phyloP scores from a whole-genome alignment of 2,888 invertebrate genomes.

The Alsophila aescularia region DNA sequence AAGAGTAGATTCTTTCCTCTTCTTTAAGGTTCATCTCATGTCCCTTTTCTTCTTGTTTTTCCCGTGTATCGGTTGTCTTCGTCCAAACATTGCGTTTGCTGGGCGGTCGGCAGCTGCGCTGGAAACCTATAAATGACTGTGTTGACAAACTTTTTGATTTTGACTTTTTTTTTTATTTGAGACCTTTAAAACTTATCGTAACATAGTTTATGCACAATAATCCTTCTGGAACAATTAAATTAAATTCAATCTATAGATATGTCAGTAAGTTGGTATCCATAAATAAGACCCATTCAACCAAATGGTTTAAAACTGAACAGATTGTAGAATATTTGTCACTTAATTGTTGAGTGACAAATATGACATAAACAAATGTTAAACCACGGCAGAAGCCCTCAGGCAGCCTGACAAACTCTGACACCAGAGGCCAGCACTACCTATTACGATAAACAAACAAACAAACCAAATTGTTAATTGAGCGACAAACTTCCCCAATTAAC shows the following conservation, averaged over 20 bases:
- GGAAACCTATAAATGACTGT: slow-evolving; percentile 77
- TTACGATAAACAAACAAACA: no score
- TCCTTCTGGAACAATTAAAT: no score
- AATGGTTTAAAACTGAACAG: background rate
- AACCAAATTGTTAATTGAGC: slow-evolving; percentile 41
- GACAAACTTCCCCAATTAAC: slow-evolving; percentile 23
- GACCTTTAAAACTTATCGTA: background rate
- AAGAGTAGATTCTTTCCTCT: slow-evolving; percentile 68
- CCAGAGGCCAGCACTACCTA: no score
- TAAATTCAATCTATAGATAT: no score
- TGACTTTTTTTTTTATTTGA: background rate
- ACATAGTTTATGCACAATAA: no score
- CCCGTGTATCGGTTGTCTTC: slow-evolving; percentile 78
- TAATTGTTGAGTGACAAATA: no score
- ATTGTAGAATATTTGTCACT: background rate
- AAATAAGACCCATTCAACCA: background rate
- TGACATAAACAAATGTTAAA: background rate
- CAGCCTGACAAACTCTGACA: no score
- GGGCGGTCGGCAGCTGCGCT: slow-evolving; percentile 77
- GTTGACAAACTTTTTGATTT: slow-evolving; percentile 65
- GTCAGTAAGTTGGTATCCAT: background rate
- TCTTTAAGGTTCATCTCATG: slow-evolving; percentile 68
- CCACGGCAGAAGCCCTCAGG: no score
- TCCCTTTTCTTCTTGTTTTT: slow-evolving; percentile 75
- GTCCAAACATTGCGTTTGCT: slow-evolving; percentile 79